Base-by-base conservation (phyloP, 2,888 invertebrate species). In the Leptopilina syphax region DNA sequence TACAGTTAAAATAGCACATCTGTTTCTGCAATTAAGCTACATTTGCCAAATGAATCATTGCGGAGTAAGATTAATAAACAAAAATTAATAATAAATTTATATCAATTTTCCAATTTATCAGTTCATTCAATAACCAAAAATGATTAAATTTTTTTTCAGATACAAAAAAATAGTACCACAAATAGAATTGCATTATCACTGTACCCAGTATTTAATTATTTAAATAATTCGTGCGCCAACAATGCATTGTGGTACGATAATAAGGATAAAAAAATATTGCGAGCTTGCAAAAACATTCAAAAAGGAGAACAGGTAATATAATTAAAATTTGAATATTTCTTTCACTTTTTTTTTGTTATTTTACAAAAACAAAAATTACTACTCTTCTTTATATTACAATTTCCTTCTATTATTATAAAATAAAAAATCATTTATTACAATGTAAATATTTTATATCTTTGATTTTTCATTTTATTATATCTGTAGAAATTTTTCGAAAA, bases 271-370 rank as follows among this genome's bases (percentile, higher is more conserved):
- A 67, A 9, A 47, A 67, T 67, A 44, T 10, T 67, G 1, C 41
- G 47, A 44, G 67, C 67, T 47, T 67, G 67, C 5, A 67, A 67
- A 47, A 18, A 67, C 3, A 67, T 67, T n/a, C 5, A 47, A 47
- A 67, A 66, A 41, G 66, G 66, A 12, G 66, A 66, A 13, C 66
- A 66, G 41, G 66, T 66, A n/a, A n/a, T n/a, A n/a, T n/a, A n/a
- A n/a, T n/a, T n/a, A n/a, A n/a, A n/a, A n/a, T n/a, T n/a, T n/a
- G n/a, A n/a, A n/a, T n/a, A n/a, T n/a, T n/a, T n/a, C n/a, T n/a
- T n/a, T n/a, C n/a, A n/a, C n/a, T n/a, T n/a, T n/a, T n/a, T n/a
- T n/a, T n/a, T n/a, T n/a, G n/a, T n/a, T n/a, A n/a, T n/a, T n/a
- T n/a, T n/a, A n/a, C n/a, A n/a, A n/a, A n/a, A n/a, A n/a, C n/a